Evolutionary conservation across 2,113 vertebrate species (phyloP).

Genomic region (Oplegnathus fasciatus): DNA sequence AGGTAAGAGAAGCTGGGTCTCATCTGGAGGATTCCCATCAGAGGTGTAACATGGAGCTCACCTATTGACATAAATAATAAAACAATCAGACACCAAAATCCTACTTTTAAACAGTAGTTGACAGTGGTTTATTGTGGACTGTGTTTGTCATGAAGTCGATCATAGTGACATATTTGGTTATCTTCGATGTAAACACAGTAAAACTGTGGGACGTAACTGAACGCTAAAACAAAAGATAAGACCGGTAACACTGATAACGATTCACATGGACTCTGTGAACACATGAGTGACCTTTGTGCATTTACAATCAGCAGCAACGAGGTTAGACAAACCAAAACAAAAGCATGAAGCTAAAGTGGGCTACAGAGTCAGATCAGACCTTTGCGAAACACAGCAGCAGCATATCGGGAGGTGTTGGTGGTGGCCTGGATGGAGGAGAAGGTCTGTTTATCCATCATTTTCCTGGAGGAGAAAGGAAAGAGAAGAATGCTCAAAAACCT

Average conservation of each 20-base stretch:
- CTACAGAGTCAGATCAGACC: slow-evolving; percentile 78
- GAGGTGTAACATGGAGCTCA: slow-evolving; percentile 95
- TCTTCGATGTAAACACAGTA: neutral
- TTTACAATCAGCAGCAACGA: slow-evolving; percentile 5
- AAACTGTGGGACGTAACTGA: neutral
- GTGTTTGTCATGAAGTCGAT: neutral
- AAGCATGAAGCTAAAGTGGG: neutral
- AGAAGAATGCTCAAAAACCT: neutral
- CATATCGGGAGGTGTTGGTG: slow-evolving; percentile 93
- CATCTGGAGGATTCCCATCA: slow-evolving; percentile 97
- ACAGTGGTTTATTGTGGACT: neutral
- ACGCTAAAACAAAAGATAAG: neutral
- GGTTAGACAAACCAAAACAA: slow-evolving; percentile 11
- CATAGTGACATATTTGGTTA: neutral
- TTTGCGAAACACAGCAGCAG: slow-evolving; percentile 95
- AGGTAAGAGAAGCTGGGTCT: slow-evolving; percentile 96
- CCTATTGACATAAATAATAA: slow-evolving; percentile 79
- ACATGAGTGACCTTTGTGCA: slow-evolving; percentile 16
- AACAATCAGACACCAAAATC: neutral
- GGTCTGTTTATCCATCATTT: slow-evolving; percentile 97
- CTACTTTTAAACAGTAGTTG: neutral
- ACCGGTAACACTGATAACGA: neutral
- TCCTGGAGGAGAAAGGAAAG: slow-evolving; percentile 82
- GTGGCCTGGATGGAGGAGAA: slow-evolving; percentile 97
- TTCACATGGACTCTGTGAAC: slow-evolving; percentile 29